These are phyloP conservation scores for Pemphigus obesinymphae DNA, from an alignment of 1,140 invertebrate genomes.

Conservation along the genomic window DNA sequence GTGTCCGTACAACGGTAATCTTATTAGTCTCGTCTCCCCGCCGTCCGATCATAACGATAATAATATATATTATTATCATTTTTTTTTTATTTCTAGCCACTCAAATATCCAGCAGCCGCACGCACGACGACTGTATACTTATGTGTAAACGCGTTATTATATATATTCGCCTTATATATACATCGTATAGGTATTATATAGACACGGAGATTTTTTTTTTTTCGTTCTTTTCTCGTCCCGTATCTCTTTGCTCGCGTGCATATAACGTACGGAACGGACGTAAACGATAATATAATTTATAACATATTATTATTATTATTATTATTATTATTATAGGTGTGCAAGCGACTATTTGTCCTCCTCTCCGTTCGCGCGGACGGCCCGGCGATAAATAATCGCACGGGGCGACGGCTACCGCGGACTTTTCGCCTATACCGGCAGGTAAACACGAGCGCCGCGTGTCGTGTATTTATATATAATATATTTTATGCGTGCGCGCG, in stretches of 20 bases:
- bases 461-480: neutral
- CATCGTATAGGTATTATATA: neutral
- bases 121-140: no score
- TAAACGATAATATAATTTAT: conserved; percentile 18
- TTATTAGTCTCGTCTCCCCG: no score
- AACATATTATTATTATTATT: no score
- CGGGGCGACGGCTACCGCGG: neutral
- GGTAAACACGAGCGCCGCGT: neutral
- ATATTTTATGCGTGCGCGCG: neutral
- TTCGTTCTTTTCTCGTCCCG: no score
- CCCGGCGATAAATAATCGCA: conserved; percentile 1
- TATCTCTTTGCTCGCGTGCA: no score
- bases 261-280: neutral
- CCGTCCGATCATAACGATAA: no score
- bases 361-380: neutral
- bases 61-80: no score
- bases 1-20: no score
- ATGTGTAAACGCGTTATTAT: no score
- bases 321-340: no score
- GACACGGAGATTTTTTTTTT: neutral
- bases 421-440: neutral
- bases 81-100: neutral
- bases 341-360: neutral
- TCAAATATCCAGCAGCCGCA: neutral
- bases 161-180: neutral